Evolutionary conservation across 2,113 vertebrate genomes (phyloP).

Genomic region (Trogon surrucura): DNA sequence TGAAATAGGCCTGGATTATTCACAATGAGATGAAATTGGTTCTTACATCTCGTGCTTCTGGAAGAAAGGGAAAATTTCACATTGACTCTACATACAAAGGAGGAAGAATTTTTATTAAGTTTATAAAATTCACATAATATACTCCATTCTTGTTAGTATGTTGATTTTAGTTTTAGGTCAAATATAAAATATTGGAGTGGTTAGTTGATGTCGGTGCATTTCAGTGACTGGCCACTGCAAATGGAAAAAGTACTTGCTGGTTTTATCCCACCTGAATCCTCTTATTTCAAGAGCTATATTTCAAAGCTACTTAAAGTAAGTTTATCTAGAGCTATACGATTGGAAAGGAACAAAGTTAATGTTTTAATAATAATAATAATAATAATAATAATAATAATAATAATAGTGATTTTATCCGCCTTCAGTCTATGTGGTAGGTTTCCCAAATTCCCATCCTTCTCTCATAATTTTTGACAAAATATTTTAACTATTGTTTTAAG

Average conservation of each 20-base stretch:
- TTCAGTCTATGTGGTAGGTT: background rate
- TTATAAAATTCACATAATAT: background rate
- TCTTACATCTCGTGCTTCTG: conserved; percentile 11
- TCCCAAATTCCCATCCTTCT: background rate
- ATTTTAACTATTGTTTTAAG: background rate
- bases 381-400: background rate
- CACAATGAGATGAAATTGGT: conserved; percentile 39
- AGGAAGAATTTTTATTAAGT: background rate
- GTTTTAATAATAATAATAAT: background rate
- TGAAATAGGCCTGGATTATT: conserved; percentile 52
- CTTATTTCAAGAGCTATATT: background rate
- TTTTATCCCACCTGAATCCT: background rate
- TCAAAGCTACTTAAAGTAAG: background rate
- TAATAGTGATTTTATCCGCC: background rate
- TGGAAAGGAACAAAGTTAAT: background rate
- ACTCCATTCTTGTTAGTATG: background rate
- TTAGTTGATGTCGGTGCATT: background rate
- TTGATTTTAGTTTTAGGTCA: background rate
- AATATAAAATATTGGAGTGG: background rate
- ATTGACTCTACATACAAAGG: background rate
- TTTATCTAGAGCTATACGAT: background rate
- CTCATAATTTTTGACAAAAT: background rate
- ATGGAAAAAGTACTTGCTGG: background rate
- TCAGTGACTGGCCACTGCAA: background rate
- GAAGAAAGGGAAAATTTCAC: background rate